Conservation (phyloP, 2,888 invertebrate genomes). For the Patella ulyssiponensis region DNA sequence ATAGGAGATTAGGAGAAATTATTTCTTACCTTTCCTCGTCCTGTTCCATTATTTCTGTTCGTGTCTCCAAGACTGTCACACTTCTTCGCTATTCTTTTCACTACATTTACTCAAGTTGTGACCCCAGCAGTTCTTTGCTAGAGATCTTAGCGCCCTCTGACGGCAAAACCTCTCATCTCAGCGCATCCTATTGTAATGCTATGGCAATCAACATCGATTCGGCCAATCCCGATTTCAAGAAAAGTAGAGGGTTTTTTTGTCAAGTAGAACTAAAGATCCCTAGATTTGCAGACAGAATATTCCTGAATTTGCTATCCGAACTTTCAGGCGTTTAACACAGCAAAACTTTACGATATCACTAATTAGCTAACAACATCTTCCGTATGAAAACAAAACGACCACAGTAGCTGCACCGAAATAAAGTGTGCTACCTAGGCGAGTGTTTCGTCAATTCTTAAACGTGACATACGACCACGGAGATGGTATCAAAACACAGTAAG, state of each 20-base stretch:
- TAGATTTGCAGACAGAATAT: too few species aligned
- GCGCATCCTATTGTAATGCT: conserved; percentile 3
- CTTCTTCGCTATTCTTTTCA: conserved; percentile 11
- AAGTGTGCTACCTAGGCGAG: too few species aligned
- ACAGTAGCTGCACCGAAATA: too few species aligned
- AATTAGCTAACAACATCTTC: too few species aligned
- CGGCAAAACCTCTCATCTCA: conserved; percentile 11
- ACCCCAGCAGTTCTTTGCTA: conserved; percentile 5
- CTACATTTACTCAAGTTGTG: conserved; percentile 9
- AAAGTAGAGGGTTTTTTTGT: too few species aligned
- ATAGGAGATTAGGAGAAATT: background rate
- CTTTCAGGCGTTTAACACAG: too few species aligned
- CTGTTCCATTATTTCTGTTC: conserved; percentile 1
- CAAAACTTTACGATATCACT: too few species aligned
- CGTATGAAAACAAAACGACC: too few species aligned
- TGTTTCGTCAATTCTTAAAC: background rate
- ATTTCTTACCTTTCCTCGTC: conserved; percentile 3
- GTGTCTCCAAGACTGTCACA: conserved; percentile 11
- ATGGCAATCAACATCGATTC: background rate
- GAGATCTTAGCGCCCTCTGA: conserved; percentile 11
- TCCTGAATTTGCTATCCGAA: too few species aligned
- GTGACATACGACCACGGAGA: background rate
- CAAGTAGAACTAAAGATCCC: too few species aligned
- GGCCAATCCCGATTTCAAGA: background rate
- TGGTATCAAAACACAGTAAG: conserved; percentile 7